Percentiles rank a stretch among this genome's conserved stretches.
These are phyloP conservation scores for Rhagoletis zephyria DNA, from an alignment of 1,140 invertebrate genomes.

Conservation along the genomic window DNA sequence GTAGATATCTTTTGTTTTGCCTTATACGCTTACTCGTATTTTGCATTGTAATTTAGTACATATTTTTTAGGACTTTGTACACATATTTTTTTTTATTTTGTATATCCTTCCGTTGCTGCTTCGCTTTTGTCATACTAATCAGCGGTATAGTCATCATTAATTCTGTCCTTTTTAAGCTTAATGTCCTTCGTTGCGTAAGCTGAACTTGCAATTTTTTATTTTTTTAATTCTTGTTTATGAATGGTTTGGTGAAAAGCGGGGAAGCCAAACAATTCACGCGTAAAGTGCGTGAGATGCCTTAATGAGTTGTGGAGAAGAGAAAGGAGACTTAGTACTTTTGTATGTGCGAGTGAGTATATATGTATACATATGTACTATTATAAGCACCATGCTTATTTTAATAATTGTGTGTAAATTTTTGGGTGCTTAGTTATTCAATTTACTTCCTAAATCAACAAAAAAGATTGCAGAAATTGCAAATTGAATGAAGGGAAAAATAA, in stretches of 20 bases:
- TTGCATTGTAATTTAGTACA: not conserved
- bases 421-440: too few species aligned
- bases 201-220: not conserved
- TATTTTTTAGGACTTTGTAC: not conserved
- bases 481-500: too few species aligned
- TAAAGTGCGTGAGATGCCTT: constrained; percentile 31
- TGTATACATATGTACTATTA: too few species aligned
- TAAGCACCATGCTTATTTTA: too few species aligned
- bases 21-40: not conserved
- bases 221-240: not conserved
- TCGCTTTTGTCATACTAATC: constrained; percentile 34
- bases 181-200: not conserved
- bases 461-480: too few species aligned
- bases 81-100: not conserved
- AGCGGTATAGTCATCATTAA: not conserved
- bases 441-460: too few species aligned
- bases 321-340: too few species aligned
- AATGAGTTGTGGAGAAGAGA: not conserved
- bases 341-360: too few species aligned
- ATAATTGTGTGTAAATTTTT: too few species aligned
- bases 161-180: not conserved
- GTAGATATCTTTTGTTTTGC: too few species aligned
- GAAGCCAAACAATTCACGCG: constrained; percentile 16
- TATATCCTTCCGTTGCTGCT: constrained; percentile 10
- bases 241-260: not conserved